Evolutionary conservation across 2,113 vertebrate genomes (phyloP), one percentile per base, ranked within the genome.

Genomic region (Pollimyrus isidori): DNA sequence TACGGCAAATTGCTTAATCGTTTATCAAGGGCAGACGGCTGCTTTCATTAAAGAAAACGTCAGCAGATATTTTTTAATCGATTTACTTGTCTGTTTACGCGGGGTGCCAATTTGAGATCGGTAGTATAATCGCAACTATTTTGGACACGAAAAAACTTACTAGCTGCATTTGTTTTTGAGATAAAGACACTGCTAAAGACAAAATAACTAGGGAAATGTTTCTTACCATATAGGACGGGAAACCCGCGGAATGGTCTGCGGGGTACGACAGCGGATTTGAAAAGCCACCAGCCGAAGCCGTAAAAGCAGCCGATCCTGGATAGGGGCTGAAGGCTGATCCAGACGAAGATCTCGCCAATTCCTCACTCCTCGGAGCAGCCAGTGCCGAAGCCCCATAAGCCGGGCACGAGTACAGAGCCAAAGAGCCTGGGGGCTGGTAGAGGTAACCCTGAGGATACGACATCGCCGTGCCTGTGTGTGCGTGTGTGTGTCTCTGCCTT

Each of bases 391-490:
- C 97, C 94, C 97, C 97, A 93, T 98, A 98, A 26, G 97, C 97
- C 88, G 98, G 97, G 93, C 98, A 99, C 89, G 98, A 98, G 93
- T 99, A 99, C 53, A 99, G 98, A 93, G 98, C 97, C 96, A 99
- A 95, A 90, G 98, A 99, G 95, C 98, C 98, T 90, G 98, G 97
- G 93, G 98, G 97, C 96, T 99, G 98, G 96, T 99, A 99, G 93
- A 99, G 98, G 96, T 99, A 99, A 97, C 98, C 98, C 98, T 99
- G 98, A 96, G 98, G 98, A 97, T 99, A 99, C 94, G 98, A 99
- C 98, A 99, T 99, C 95, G 96, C 96, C 96, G 94, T 94, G 93
- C 93, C 93, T 94, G 93, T 92, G 92, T 92, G 92, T 62, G 62
- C 3, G 62, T 30, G n/a, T 26, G 62, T 26, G 62, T 53, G 53